Evolutionary conservation across 2,888 invertebrate species (phyloP).

Genomic region (Caenorhabditis sp.): DNA sequence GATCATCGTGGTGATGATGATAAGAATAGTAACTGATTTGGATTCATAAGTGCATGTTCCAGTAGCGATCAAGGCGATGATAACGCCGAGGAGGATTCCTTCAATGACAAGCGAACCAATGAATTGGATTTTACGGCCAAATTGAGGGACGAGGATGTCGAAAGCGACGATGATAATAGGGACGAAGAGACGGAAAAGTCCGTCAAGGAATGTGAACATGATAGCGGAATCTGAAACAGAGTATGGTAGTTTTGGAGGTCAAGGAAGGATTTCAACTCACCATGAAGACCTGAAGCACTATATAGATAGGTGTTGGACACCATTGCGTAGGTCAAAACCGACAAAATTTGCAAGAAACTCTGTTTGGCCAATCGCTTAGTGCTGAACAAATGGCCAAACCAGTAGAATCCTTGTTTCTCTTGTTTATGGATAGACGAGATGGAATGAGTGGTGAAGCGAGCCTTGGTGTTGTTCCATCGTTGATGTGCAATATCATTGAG

Average conservation of each 20-base stretch:
- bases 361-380: slow-evolving; percentile 61
- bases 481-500: slow-evolving; percentile 66
- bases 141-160: slow-evolving; percentile 57
- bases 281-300: slow-evolving; percentile 52
- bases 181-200: slow-evolving; percentile 59
- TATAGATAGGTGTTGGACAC: slow-evolving; percentile 62
- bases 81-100: slow-evolving; percentile 49
- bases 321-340: slow-evolving; percentile 65
- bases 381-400: slow-evolving; percentile 62
- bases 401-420: slow-evolving; percentile 56
- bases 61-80: slow-evolving; percentile 51
- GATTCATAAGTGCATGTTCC: slow-evolving; percentile 42
- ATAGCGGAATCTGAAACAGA: slow-evolving; percentile 59
- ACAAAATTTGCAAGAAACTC: slow-evolving; percentile 62
- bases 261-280: slow-evolving; percentile 27
- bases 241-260: too few species aligned
- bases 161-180: slow-evolving; percentile 61
- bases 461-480: slow-evolving; percentile 66
- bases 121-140: slow-evolving; percentile 62
- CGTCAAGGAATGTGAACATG: slow-evolving; percentile 62
- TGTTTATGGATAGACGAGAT: slow-evolving; percentile 52
- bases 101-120: slow-evolving; percentile 43
- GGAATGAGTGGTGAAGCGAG: slow-evolving; percentile 54
- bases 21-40: slow-evolving; percentile 46
- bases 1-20: slow-evolving; percentile 61